Evolutionary conservation across 2,797 vertebrate genomes (phyloP), one percentile per base, ranked within the genome.

Genomic region (Hoplostethus atlanticus): DNA sequence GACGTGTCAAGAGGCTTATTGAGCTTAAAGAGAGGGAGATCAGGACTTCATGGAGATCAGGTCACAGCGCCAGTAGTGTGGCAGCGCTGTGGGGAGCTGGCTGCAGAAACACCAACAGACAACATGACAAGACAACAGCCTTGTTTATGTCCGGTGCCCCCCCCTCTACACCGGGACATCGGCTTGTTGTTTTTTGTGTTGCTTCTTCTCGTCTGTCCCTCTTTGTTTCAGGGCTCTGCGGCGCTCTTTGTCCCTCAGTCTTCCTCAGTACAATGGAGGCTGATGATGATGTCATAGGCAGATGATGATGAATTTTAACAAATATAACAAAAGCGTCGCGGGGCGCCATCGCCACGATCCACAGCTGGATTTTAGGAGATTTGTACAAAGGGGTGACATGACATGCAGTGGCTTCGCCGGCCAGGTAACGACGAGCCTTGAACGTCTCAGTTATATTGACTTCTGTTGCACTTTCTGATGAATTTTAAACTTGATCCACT

Each of bases 21-120:
- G 77, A 84, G 69, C 65, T 54, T 51, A 53, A 77, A 46, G 66
- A 62, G 53, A 51, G 11, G 4, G 12, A 30, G 74, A 77, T 90
- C 71, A 5, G 59, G 82, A 60, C 84, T 91, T 94, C 89, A 81
- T 83, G 84, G 89, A 94, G 92, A 87, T 73, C 76, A 69, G 81
- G 71, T 86, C 82, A 76, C 66, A 42, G 76, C 82, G 61, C 81
- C 34, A 36, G 34, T 36, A 36, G 1, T 1, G 34, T 10, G 2
- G 6, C 38, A 40, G 38, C 6, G 38, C 38, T 8, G 38, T 10
- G 38, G 38, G 38, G 38, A 10, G 7, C 7, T 10, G 9, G 7
- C 7, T 40, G 38, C 38, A 68, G 85, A 87, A 87, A 61, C 46
- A 77, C 71, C 57, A 30, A 9, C 6, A 16, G 28, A 61, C 66